phyloP scores from a whole-genome alignment of 2,888 invertebrate species.

The Lepidocyrtoides sp. region DNA sequence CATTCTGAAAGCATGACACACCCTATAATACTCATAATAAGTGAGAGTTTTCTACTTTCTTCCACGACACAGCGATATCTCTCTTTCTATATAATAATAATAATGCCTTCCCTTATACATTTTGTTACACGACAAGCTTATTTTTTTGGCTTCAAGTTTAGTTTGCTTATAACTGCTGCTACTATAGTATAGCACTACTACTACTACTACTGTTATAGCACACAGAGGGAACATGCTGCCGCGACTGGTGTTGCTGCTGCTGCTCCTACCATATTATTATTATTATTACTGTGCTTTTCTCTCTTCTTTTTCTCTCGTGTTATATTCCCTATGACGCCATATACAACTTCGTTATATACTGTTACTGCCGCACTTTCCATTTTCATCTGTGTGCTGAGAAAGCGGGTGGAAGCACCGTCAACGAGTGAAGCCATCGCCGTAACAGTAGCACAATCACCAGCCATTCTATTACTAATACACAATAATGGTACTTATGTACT shows the following conservation, averaged over 20 bases:
- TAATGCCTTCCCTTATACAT: background rate
- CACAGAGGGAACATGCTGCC: slow-evolving; percentile 28
- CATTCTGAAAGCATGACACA: slow-evolving; percentile 78
- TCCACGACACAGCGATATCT: slow-evolving; percentile 30
- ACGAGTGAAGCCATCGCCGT: slow-evolving; percentile 66
- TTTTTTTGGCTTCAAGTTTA: slow-evolving; percentile 51
- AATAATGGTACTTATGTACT: slow-evolving; percentile 80
- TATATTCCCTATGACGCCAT: slow-evolving; percentile 78
- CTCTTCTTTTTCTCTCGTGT: slow-evolving; percentile 60
- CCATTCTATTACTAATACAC: slow-evolving; percentile 80
- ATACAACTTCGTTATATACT: slow-evolving; percentile 79
- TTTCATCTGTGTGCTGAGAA: slow-evolving; percentile 72
- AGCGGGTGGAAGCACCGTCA: slow-evolving; percentile 64
- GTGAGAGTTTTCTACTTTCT: slow-evolving; percentile 74
- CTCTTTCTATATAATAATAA: slow-evolving; percentile 46
- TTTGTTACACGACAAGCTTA: slow-evolving; percentile 30
- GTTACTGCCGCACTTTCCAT: slow-evolving; percentile 80
- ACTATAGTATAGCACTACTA: too few species aligned
- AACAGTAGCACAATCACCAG: slow-evolving; percentile 79
- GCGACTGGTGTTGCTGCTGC: background rate
- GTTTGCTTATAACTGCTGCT: slow-evolving; percentile 29
- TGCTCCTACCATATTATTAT: slow-evolving; percentile 35
- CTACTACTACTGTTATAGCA: background rate
- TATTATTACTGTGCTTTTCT: slow-evolving; percentile 69
- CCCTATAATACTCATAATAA: slow-evolving; percentile 78